phyloP scores from a whole-genome alignment of 2,797 vertebrate species.

The Sebastes iracundus region DNA sequence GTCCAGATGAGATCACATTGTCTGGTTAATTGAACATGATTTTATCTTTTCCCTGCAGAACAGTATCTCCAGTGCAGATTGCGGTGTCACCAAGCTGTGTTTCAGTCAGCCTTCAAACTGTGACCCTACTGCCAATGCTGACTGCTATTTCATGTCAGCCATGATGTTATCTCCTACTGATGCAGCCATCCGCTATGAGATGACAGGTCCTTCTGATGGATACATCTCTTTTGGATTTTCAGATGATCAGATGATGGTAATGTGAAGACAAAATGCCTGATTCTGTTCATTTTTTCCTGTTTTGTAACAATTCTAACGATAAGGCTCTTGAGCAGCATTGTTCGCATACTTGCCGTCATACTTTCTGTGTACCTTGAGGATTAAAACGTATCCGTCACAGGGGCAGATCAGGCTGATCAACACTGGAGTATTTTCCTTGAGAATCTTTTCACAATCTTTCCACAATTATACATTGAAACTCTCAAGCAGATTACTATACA shows the following conservation, averaged over 20 bases:
- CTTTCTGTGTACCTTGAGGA: neutral
- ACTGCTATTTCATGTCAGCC: slow-evolving; percentile 82
- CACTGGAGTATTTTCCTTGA: neutral
- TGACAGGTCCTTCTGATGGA: slow-evolving; percentile 73
- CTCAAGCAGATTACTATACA: neutral
- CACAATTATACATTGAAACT: neutral
- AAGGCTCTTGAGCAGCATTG: neutral
- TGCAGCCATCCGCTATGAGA: slow-evolving; percentile 65
- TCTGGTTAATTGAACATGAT: neutral
- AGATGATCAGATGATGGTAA: slow-evolving; percentile 83
- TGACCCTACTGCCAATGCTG: slow-evolving; percentile 49
- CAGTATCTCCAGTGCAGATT: slow-evolving; percentile 61
- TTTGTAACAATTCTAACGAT: neutral
- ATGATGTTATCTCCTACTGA: neutral
- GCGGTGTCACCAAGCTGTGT: slow-evolving; percentile 79
- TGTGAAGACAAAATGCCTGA: neutral
- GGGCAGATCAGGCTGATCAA: neutral
- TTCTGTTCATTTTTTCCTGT: neutral
- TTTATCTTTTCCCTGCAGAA: neutral
- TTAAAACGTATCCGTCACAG: neutral
- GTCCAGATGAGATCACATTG: neutral
- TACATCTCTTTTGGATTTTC: slow-evolving; percentile 86
- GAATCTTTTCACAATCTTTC: neutral
- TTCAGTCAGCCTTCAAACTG: slow-evolving; percentile 77
- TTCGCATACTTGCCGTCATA: neutral